Percentiles rank a stretch among this genome's conserved stretches.
Evolutionary conservation across 2,113 vertebrate species (phyloP).

Genomic region (Platycercus adscitus): DNA sequence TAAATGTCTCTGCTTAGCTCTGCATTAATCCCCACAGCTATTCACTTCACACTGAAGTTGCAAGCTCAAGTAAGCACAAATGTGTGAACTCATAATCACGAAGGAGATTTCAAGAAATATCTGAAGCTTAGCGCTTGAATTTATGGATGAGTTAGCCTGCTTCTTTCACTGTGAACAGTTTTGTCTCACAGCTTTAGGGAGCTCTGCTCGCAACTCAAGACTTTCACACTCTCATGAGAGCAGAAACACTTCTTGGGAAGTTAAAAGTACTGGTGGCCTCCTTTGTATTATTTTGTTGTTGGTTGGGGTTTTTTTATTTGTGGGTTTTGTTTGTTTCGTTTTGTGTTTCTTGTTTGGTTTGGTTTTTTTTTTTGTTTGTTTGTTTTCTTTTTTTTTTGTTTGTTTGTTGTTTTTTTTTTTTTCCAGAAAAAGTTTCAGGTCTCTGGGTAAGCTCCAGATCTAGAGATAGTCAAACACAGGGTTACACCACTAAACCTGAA

Average conservation of each 20-base stretch:
- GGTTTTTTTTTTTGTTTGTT: background rate
- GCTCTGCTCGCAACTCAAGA: conserved; percentile 5
- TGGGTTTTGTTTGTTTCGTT: background rate
- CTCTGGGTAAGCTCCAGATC: background rate
- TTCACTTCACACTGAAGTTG: background rate
- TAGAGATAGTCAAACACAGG: background rate
- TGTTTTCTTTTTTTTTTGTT: background rate
- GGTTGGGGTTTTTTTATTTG: background rate
- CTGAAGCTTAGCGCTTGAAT: background rate
- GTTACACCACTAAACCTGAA: background rate
- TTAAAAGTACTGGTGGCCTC: conserved; percentile 11
- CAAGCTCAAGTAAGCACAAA: conserved; percentile 31
- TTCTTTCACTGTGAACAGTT: conserved; percentile 10
- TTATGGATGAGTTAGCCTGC: conserved; percentile 39
- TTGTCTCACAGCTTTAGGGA: conserved; percentile 40
- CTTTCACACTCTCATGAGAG: background rate
- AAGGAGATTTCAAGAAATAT: background rate
- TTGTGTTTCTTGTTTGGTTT: background rate
- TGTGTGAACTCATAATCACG: conserved; percentile 31
- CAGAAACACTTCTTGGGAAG: background rate
- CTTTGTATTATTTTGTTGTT: background rate
- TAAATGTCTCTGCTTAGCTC: background rate
- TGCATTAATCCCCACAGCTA: conserved; percentile 11
- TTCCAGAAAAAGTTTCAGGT: background rate
- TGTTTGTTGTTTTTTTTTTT: background rate